Evolutionary conservation across 1,140 invertebrate species (phyloP).

Genomic region (Drosophila ercepeae): DNA sequence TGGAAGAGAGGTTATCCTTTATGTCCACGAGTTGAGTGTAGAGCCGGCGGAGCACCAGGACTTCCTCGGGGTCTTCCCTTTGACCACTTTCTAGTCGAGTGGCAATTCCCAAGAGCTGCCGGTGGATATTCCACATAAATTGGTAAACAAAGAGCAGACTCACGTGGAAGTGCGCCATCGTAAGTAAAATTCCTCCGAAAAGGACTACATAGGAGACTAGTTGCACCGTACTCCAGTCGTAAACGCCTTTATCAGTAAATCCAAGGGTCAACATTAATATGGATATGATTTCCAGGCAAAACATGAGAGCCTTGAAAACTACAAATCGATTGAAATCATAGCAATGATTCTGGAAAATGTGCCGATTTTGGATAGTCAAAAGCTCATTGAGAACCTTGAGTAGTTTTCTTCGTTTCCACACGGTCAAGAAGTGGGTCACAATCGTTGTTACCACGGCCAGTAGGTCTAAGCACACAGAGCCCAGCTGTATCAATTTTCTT

Average conservation of each 20-base stretch:
- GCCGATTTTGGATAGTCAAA: background rate
- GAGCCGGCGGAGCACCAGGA: background rate
- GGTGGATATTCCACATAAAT: slow-evolving; percentile 35
- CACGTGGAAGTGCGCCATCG: slow-evolving; percentile 35
- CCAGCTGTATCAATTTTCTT: background rate
- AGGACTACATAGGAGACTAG: background rate
- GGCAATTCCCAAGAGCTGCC: slow-evolving; percentile 11
- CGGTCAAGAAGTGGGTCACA: background rate
- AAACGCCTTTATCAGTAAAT: background rate
- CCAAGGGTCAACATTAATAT: background rate
- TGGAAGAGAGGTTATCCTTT: background rate
- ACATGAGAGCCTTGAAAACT: background rate
- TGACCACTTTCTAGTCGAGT: background rate
- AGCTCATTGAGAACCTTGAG: background rate
- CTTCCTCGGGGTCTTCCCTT: background rate
- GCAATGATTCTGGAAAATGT: background rate
- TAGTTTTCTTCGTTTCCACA: background rate
- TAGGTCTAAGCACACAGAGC: background rate
- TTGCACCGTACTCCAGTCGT: background rate
- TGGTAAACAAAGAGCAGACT: slow-evolving; percentile 29
- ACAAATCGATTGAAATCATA: background rate
- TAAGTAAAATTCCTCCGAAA: background rate
- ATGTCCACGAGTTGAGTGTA: slow-evolving; percentile 7
- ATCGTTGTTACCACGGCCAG: background rate
- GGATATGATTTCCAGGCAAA: background rate